A percentile compares a stretch with the other conserved stretches of the same genome.
These are phyloP conservation scores for Pelusios castaneus DNA, from an alignment of 2,113 vertebrate genomes.

Conservation along the genomic window DNA sequence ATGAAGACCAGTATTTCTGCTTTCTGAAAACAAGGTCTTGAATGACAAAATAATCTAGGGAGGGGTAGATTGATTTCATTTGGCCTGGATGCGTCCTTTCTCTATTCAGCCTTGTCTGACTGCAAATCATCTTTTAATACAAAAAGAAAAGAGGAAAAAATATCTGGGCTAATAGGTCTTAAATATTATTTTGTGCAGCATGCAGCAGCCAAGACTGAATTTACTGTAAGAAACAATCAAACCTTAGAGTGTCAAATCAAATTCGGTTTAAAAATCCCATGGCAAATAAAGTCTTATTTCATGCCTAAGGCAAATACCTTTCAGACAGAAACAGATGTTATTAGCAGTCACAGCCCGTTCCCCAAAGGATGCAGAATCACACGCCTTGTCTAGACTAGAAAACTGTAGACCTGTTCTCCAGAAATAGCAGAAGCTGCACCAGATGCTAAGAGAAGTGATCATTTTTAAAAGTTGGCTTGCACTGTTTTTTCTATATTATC, in stretches of 20 bases:
- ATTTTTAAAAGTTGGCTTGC: not conserved
- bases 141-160: not conserved
- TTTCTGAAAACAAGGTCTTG: not conserved
- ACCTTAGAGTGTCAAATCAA: not conserved
- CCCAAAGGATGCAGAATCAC: not conserved
- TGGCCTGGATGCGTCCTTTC: not conserved
- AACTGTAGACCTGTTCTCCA: not conserved
- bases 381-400: not conserved
- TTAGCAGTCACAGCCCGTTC: not conserved
- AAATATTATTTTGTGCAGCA: not conserved
- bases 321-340: not conserved
- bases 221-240: not conserved
- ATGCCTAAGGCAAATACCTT: not conserved
- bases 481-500: not conserved
- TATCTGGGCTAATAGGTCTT: not conserved
- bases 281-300: not conserved
- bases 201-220: not conserved
- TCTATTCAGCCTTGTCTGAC: not conserved
- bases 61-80: not conserved
- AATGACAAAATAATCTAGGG: not conserved
- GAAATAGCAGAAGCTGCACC: not conserved
- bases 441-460: too few species aligned
- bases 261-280: not conserved
- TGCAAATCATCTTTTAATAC: not conserved
- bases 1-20: not conserved